A percentile compares a stretch with the other conserved stretches of the same genome.
These are phyloP conservation scores for Aporophyla lueneburgensis DNA, from an alignment of 2,888 invertebrate species.

Conservation along the genomic window DNA sequence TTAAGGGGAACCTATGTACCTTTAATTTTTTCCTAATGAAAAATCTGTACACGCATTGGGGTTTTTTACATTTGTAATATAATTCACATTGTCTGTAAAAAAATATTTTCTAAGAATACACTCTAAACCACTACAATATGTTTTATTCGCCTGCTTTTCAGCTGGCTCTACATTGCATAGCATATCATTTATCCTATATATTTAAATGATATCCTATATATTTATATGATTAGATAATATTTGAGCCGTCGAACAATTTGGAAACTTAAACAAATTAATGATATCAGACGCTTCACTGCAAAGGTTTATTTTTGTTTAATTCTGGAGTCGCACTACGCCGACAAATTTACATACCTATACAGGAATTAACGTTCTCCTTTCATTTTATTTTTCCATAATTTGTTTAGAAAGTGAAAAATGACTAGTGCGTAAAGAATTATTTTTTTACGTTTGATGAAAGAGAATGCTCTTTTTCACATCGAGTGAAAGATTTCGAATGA, in stretches of 20 bases:
- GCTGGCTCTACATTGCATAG: not conserved
- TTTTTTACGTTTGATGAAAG: too few relatives aligned
- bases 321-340: not conserved
- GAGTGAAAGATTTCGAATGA: not conserved
- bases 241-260: not conserved
- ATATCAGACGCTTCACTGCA: not conserved
- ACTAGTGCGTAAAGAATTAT: not conserved
- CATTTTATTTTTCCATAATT: not conserved
- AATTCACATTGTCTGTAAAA: not conserved
- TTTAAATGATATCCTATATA: not conserved
- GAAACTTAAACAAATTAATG: not conserved
- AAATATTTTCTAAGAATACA: not conserved
- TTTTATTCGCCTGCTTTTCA: constrained; percentile 2
- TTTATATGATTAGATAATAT: not conserved
- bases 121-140: not conserved
- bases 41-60: not conserved
- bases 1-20: not conserved
- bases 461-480: not conserved
- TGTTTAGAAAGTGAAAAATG: not conserved
- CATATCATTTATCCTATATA: not conserved
- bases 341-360: not conserved
- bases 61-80: not conserved
- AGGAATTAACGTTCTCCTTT: not conserved
- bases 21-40: not conserved
- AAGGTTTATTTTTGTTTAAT: not conserved